Evolutionary conservation across 2,113 vertebrate genomes (phyloP), one percentile per base, ranked within the genome.

Genomic region (Cheirogaleus medius): DNA sequence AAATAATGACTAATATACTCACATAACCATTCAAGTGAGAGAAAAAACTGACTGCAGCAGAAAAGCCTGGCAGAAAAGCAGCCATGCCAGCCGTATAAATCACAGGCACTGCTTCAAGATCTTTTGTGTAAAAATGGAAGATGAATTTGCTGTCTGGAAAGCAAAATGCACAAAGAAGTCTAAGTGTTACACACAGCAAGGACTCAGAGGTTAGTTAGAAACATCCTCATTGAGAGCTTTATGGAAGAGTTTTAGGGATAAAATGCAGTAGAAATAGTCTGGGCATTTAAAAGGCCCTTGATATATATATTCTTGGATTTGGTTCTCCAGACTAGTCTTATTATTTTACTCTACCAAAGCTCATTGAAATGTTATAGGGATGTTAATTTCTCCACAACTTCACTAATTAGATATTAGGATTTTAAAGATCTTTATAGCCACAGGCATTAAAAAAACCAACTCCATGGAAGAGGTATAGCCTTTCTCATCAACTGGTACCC

Each of bases 1-100:
- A 95, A 90, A 94, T 78, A 93, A 87, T 93, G 74, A 83, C 34
- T 54, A 88, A 95, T 95, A 97, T 69, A 84, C 74, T 93, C 74
- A 87, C 34, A 87, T 44, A 81, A 84, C 56, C 49, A 92, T 87
- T 95, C 82, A 89, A 81, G 25, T 83, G 56, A 80, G 66, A 78
- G 74, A 90, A 88, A 88, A 95, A 94, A 88, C 32, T 73, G 49
- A 91, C 37, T 78, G 5, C 4, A 52, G 68, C 82, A 54, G 73
- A 95, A 87, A 95, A 95, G 56, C 9, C 47, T 47, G 47, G 68
- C 82, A 54, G 73, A 95, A 87, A 95, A 95, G 56, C 32, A 29
- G 47, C 44, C 27, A 21, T 68, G n/a, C 47, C 44, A 92, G 81
- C 58, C 68, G 23, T 64, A 66, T 63, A 95, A 81, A 74, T 76